These are phyloP conservation scores for Cotesia vestalis DNA, from an alignment of 1,140 invertebrate genomes.

Conservation along the genomic window DNA sequence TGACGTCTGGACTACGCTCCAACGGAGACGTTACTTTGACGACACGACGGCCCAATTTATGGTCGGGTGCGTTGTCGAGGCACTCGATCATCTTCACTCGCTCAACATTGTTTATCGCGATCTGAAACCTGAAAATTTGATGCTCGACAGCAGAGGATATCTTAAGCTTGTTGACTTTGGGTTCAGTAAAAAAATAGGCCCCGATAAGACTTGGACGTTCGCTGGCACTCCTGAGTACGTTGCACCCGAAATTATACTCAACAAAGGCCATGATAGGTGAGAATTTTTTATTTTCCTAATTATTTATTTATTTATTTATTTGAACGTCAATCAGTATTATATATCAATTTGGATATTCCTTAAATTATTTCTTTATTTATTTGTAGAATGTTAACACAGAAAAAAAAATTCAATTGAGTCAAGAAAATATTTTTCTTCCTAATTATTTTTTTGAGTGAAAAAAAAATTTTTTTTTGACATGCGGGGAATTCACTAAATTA, in stretches of 20 bases:
- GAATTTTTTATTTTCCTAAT: conserved; percentile 2
- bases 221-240: conserved; percentile 94
- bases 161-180: conserved; percentile 97
- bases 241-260: conserved; percentile 95
- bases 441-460: too few relatives aligned
- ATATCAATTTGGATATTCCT: too few relatives aligned
- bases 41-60: conserved; percentile 88
- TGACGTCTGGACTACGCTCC: conserved; percentile 95
- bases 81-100: conserved; percentile 88
- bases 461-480: too few relatives aligned
- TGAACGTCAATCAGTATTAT: too few relatives aligned
- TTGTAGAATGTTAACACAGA: too few relatives aligned
- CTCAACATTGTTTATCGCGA: conserved; percentile 91
- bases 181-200: conserved; percentile 90
- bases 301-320: not conserved
- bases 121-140: conserved; percentile 94
- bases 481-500: too few relatives aligned
- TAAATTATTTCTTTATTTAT: too few relatives aligned
- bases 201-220: conserved; percentile 94
- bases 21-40: conserved; percentile 80
- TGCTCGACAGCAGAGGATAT: conserved; percentile 87
- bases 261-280: conserved; percentile 83
- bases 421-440: too few relatives aligned
- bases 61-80: conserved; percentile 90
- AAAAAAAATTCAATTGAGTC: too few relatives aligned